Evolutionary conservation across 2,797 vertebrate species (phyloP), one percentile per base, ranked within the genome.

Genomic region (Mormyrops boulengeri): DNA sequence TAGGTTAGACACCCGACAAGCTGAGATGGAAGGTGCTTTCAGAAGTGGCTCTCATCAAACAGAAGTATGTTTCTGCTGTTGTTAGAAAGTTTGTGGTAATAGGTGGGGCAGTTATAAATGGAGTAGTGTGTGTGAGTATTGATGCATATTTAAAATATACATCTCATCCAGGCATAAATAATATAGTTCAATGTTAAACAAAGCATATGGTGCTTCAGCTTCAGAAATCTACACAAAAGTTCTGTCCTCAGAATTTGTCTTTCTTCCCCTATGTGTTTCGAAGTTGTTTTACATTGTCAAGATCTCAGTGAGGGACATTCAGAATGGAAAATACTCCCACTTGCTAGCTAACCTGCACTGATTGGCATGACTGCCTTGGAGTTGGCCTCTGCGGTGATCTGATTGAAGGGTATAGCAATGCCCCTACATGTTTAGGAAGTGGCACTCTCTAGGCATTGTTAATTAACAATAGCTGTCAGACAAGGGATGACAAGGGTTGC

Each of bases 341-440:
- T 93, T 91, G 92, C 92, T 94, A 95, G 95, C 94, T 93, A 95
- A 95, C 94, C 94, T 88, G 84, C 89, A 91, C 93, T 95, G 92
- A 93, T 95, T 95, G 94, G 94, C 94, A 94, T 93, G 92, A 93
- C 93, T 57, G 85, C 88, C 91, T 89, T 89, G 66, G 84, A 93
- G 52, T 92, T 88, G 90, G 60, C 84, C 84, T 47, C 93, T 94
- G 94, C 88, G 92, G 87, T 88, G 94, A 92, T 95, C 92, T 91
- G 93, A 92, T 91, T 93, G 92, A 94, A 93, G 93, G 92, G 92
- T 91, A 94, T 94, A 95, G 95, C 95, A 94, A 95, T 94, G 93
- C 93, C 93, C 94, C 94, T 93, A 95, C 95, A 96, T 95, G 95
- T 96, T 96, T 96, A 95, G 96, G 96, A 96, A 96, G 95, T 95